Evolutionary conservation across 2,797 vertebrate species (phyloP).

Genomic region (Thamnophis elegans): DNA sequence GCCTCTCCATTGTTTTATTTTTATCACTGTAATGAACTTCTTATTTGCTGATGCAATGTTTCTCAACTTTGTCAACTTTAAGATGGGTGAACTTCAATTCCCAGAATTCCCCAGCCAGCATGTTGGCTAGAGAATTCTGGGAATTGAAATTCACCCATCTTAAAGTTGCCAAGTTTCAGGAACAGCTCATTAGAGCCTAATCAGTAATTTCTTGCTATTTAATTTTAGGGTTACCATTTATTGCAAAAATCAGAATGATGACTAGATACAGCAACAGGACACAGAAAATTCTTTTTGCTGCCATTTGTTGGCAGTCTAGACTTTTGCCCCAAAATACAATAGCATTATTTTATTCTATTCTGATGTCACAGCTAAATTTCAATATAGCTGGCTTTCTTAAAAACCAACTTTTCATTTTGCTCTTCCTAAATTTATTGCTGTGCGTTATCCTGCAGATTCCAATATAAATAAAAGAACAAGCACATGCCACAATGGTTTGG

Average conservation of each 20-base stretch:
- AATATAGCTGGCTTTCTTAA: not conserved
- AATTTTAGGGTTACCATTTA: not conserved
- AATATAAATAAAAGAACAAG: not conserved
- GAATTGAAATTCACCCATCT: not conserved
- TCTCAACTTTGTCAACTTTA: not conserved
- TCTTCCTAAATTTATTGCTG: not conserved
- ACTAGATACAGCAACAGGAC: not conserved
- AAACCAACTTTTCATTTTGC: not conserved
- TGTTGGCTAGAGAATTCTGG: not conserved
- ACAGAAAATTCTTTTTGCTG: not conserved
- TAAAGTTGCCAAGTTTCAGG: not conserved
- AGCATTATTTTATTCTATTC: not conserved
- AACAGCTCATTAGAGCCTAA: not conserved
- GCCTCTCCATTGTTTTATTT: fast-evolving
- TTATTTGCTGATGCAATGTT: not conserved
- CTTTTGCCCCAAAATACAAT: not conserved
- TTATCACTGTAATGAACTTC: not conserved
- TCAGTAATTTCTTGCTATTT: not conserved
- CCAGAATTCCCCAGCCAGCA: not conserved
- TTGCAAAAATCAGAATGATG: not conserved
- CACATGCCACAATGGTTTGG: no score
- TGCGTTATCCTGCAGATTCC: not conserved
- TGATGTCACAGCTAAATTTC: not conserved
- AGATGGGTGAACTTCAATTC: not conserved
- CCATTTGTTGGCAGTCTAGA: not conserved